These are phyloP conservation scores for Scaptomyza montana DNA, from an alignment of 1,140 invertebrate species.

Conservation along the genomic window DNA sequence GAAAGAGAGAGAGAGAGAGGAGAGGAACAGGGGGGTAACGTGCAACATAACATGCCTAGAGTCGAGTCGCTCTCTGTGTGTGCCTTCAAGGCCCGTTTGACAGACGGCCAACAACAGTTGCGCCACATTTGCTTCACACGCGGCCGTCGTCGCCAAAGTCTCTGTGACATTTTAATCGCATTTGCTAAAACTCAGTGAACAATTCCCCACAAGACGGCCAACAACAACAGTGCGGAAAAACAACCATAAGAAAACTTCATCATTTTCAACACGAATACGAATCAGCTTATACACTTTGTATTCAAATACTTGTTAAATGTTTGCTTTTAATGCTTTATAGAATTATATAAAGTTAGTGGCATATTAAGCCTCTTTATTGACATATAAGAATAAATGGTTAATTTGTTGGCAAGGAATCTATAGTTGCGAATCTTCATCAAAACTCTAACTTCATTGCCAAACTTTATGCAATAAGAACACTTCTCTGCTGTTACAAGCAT, in stretches of 20 bases:
- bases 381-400: too few species aligned
- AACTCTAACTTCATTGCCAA: too few species aligned
- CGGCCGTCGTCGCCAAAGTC: conserved; percentile 57
- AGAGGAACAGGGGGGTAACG: background rate
- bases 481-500: background rate
- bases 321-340: too few species aligned
- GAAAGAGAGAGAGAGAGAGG: background rate
- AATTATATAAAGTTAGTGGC: too few species aligned
- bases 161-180: conserved; percentile 83
- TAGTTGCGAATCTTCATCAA: too few species aligned
- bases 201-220: conserved; percentile 59
- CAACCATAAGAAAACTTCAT: conserved; percentile 27
- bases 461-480: too few species aligned
- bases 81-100: conserved; percentile 49
- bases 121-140: conserved; percentile 81
- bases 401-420: too few species aligned
- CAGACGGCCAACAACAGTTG: conserved; percentile 81
- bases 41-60: conserved; percentile 39
- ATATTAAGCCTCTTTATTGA: too few species aligned
- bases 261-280: conserved; percentile 31
- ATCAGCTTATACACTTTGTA: conserved; percentile 12
- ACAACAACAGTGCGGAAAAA: conserved; percentile 10
- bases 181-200: conserved; percentile 83
- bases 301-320: background rate
- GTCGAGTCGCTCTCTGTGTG: conserved; percentile 8